phyloP scores from a whole-genome alignment of 2,888 invertebrate species.

The Pristionchus japonicus region DNA sequence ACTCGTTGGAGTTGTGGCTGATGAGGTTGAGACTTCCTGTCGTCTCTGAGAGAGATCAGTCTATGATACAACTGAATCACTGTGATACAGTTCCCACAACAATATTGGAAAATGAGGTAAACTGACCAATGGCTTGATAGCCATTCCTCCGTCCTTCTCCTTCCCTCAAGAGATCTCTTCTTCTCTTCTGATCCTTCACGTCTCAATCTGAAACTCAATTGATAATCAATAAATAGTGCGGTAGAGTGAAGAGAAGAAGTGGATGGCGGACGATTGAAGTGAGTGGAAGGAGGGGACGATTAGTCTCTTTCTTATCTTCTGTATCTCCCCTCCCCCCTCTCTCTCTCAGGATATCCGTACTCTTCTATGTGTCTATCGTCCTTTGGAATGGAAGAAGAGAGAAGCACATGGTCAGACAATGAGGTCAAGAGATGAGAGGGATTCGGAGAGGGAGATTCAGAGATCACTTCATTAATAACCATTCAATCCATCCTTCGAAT shows the following conservation, averaged over 20 bases:
- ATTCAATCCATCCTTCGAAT: not conserved
- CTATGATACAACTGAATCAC: not conserved
- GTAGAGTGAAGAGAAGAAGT: not conserved
- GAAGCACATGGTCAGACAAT: not conserved
- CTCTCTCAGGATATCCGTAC: slow-evolving; percentile 27
- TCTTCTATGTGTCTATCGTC: not conserved
- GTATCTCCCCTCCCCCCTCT: not conserved
- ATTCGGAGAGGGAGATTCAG: not conserved
- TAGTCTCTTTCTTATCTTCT: slow-evolving; percentile 31
- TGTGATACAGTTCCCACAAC: not conserved
- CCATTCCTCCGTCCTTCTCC: not conserved
- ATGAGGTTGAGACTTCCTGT: not conserved
- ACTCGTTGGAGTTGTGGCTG: slow-evolving; percentile 12
- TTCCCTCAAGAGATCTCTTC: not conserved
- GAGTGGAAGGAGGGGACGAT: not conserved
- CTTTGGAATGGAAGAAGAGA: not conserved
- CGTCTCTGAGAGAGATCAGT: slow-evolving; percentile 21
- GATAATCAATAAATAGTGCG: not conserved
- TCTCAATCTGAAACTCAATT: not conserved
- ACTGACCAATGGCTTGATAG: slow-evolving; percentile 9
- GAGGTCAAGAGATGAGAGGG: not conserved
- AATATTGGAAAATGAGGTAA: not conserved
- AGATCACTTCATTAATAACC: not conserved
- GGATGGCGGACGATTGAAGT: not conserved
- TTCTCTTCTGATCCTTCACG: not conserved